Evolutionary conservation across 1,140 invertebrate genomes (phyloP), one percentile per base, ranked within the genome.

Genomic region (Trichonephila clavipes): DNA sequence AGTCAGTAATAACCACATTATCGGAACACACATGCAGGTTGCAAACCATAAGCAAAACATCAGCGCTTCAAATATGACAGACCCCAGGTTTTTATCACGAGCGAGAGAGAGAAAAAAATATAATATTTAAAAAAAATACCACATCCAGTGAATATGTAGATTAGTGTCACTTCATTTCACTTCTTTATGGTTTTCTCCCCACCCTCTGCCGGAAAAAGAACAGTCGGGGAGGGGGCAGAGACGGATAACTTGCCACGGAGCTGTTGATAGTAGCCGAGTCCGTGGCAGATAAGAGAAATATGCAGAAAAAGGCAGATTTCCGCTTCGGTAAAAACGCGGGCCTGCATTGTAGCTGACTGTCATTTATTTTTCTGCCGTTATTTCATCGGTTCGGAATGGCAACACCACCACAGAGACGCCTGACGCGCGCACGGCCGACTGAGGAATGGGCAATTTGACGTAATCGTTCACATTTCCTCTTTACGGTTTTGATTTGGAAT

Each of bases 401-500:
- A 94, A 94, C 88, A 72, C 92, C 40, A 91, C 90, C 72, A 72
- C 90, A 91, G 90, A 62, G 72, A 59, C 44, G 69, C 88, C 77
- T 40, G 83, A n/a, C 64, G 21, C 40, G 34, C 82, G n/a, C 91
- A 72, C 83, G 64, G 58, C 18, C 92, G 93, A 64, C 64, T 90
- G 93, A 83, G 93, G 62, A 94, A 94, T 94, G 93, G 93, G 93
- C 93, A 94, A 94, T 94, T 93, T 94, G 93, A 90, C 87, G 93
- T 94, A 94, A 94, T 94, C 93, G 88, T 66, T 90, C 77, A 51
- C 87, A 87, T 85, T 94, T 89, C 81, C 92, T 85, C 81, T 92
- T 85, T 85, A 83, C 90, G 90, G 89, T 90, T 92, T 92, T 92
- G 90, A 92, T 92, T 92, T 92, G 90, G 90, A 92, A 85, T 92